phyloP scores from a whole-genome alignment of 92 coral and sea anemone species.

The Pocillopora grandis region DNA sequence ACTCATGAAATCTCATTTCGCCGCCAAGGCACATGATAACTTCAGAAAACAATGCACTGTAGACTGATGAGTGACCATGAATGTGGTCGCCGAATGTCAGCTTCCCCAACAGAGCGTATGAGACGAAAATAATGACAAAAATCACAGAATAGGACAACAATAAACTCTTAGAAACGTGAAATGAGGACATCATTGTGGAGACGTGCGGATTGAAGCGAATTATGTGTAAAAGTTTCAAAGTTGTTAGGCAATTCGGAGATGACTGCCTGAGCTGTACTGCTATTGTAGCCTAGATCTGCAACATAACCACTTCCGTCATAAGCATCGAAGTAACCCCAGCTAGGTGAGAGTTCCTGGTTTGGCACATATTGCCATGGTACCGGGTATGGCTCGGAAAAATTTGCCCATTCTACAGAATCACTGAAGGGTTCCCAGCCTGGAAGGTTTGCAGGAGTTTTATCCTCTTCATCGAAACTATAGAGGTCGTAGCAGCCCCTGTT shows the following conservation, averaged over 20 bases:
- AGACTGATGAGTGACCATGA: constrained; percentile 48
- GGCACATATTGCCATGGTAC: constrained; percentile 78
- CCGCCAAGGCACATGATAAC: constrained; percentile 69
- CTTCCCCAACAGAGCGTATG: constrained; percentile 51
- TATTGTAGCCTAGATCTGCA: constrained; percentile 76
- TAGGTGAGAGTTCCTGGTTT: constrained; percentile 43
- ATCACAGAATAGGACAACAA: constrained; percentile 63
- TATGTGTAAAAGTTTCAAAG: constrained; percentile 62
- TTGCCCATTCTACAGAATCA: constrained; percentile 41
- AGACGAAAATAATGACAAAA: constrained; percentile 48
- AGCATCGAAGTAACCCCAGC: constrained; percentile 69
- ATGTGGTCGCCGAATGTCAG: constrained; percentile 57
- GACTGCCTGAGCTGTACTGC: constrained; percentile 25
- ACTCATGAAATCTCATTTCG: constrained; percentile 32
- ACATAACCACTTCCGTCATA: constrained; percentile 85
- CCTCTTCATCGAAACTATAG: constrained; percentile 69
- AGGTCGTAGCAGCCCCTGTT: constrained; percentile 51
- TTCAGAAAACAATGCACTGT: constrained; percentile 49
- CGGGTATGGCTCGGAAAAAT: constrained; percentile 68
- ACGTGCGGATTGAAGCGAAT: constrained; percentile 81
- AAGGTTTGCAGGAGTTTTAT: constrained; percentile 46
- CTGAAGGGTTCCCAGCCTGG: constrained; percentile 69
- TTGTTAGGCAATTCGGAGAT: constrained; percentile 57
- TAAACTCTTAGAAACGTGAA: constrained; percentile 42
- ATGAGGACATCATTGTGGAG: constrained; percentile 56